Evolutionary conservation across 2,797 vertebrate species (phyloP), one percentile per base, ranked within the genome.

Genomic region (Chaetodon trifasciatus): DNA sequence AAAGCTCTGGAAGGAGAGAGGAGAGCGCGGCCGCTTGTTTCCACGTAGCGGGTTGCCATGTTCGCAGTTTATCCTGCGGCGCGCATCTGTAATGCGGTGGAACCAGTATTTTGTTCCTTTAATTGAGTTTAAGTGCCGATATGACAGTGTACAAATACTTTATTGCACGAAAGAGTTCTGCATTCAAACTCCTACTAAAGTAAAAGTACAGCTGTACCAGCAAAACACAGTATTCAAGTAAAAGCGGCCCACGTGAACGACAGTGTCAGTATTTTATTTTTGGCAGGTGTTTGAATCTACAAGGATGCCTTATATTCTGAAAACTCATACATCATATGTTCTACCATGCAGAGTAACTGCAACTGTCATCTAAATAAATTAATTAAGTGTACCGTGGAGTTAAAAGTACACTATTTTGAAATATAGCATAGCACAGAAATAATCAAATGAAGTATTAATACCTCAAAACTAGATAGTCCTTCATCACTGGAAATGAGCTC

Each of bases 1-100:
- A 89, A 91, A 69, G 19, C n/a, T 83, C 88, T 78, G 63, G 87
- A 85, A 69, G 8, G 35, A 52, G 39, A 75, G 11, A 75, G 11
- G 35, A 71, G 21, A 42, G 42, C 49, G 66, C 55, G 64, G n/a
- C 82, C 5, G 52, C 21, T 37, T 21, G 44, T 1, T 3, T 32
- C 1, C 9, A 37, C 3, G 10, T 2, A 12, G 2, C 0, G 42
- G 71, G 86, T 88, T 91, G 92, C 91, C 90, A 92, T 71, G 64
- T 91, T 46, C n/a, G 56, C 1, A 0, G 0, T 1, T 23, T 19
- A 24, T 56, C 50, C 32, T 1, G 3, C n/a, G 6, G 2, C 21
- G 28, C 24, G 28, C 55, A 58, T 72, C 63, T 21, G 67, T 11
- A 28, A 15, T 13, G 9, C 2, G 16, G 7, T 52, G 28, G 6